Conservation (phyloP, 2,888 invertebrate species). For the Leptogaster cylindrica region DNA sequence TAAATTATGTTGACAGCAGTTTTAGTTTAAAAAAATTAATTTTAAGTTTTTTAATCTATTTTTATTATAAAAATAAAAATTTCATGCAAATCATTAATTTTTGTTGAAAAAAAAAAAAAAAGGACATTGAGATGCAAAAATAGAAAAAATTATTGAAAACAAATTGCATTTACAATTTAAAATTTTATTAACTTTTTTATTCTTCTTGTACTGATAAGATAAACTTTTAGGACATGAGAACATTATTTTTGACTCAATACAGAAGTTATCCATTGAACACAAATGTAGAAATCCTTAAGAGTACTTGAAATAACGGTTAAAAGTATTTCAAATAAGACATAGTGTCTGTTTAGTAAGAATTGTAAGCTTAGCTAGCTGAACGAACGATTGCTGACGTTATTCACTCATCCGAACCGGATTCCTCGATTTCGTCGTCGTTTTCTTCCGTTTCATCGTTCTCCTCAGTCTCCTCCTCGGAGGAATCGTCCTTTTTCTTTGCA, state of each 20-base stretch:
- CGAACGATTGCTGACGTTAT: neutral
- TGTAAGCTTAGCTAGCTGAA: neutral
- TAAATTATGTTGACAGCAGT: neutral
- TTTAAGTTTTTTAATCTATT: neutral
- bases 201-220: slow-evolving; percentile 7
- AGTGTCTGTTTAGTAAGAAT: neutral
- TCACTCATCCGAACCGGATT: slow-evolving; percentile 50
- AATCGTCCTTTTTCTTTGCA: slow-evolving; percentile 50
- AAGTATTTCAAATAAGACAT: slow-evolving; percentile 19
- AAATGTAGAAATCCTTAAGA: too few relatives aligned
- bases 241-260: neutral
- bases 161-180: slow-evolving; percentile 10
- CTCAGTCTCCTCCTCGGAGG: slow-evolving; percentile 50
- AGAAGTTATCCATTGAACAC: too few relatives aligned
- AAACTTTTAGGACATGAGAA: neutral
- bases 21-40: neutral
- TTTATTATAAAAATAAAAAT: too few relatives aligned
- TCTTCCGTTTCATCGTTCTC: slow-evolving; percentile 50
- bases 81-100: too few relatives aligned
- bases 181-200: slow-evolving; percentile 22
- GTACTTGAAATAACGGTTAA: too few relatives aligned
- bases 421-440: slow-evolving; percentile 50
- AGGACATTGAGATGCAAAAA: too few relatives aligned
- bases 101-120: too few relatives aligned
- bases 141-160: neutral